Conservation (phyloP, 2,888 invertebrate genomes). For the Chesias legatella region DNA sequence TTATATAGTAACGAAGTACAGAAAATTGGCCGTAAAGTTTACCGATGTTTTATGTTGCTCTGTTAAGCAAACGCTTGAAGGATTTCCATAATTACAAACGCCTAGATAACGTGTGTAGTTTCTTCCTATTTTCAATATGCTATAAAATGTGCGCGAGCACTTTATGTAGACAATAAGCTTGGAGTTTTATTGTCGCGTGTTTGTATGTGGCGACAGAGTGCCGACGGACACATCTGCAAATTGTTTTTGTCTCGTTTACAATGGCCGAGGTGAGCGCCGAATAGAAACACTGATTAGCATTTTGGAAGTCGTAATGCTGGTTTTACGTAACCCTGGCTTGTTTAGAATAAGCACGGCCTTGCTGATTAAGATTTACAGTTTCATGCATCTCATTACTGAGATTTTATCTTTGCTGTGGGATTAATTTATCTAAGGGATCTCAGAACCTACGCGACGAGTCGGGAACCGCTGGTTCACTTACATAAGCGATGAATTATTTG, state of each 20-base stretch:
- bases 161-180: too few relatives aligned
- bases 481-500: too few relatives aligned
- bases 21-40: constrained; percentile 16
- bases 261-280: not conserved
- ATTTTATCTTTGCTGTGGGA: constrained; percentile 33
- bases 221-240: too few relatives aligned
- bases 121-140: too few relatives aligned
- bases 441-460: constrained; percentile 1
- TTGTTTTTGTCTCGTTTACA: not conserved
- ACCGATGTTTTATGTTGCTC: constrained; percentile 1
- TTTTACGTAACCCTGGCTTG: constrained; percentile 14
- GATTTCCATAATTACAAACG: constrained; percentile 8
- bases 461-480: not conserved
- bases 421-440: constrained; percentile 32
- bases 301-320: constrained; percentile 6
- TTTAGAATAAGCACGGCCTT: constrained; percentile 34
- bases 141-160: too few relatives aligned
- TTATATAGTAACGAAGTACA: constrained; percentile 3
- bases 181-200: too few relatives aligned
- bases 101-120: not conserved
- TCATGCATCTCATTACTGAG: constrained; percentile 37
- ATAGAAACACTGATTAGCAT: not conserved
- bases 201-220: too few relatives aligned
- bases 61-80: constrained; percentile 3
- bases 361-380: constrained; percentile 38